phyloP scores from a whole-genome alignment of 37 sponge, comb jelly and placozoan species.

The Ephydatia muelleri region DNA sequence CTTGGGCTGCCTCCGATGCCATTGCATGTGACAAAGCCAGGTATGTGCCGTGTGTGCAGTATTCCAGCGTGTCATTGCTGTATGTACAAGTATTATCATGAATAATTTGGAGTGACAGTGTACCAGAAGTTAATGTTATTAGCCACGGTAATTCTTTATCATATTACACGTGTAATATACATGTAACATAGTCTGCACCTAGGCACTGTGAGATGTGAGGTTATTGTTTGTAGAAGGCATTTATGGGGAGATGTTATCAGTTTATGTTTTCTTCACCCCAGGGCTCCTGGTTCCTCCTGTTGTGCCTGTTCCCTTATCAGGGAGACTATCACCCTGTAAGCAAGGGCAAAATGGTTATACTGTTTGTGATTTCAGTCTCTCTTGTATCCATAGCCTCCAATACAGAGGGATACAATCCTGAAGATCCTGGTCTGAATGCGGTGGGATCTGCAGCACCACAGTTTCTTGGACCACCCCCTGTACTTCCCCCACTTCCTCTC shows the following conservation, averaged over 20 bases:
- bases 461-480: slow-evolving; percentile 5
- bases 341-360: too few relatives aligned
- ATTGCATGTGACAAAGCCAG: background rate
- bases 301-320: slow-evolving; percentile 4
- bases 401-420: slow-evolving; percentile 83
- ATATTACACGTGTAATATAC: background rate
- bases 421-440: slow-evolving; percentile 65
- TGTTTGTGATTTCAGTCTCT: background rate
- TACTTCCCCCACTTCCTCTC: slow-evolving; percentile 33
- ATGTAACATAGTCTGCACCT: background rate
- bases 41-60: background rate
- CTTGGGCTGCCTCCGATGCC: slow-evolving; percentile 30
- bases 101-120: background rate
- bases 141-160: background rate
- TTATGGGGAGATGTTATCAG: too few relatives aligned
- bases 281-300: slow-evolving; percentile 21
- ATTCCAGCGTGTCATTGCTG: background rate
- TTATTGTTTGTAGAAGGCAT: too few relatives aligned
- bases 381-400: too few relatives aligned
- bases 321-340: slow-evolving; percentile 10
- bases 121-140: background rate
- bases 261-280: background rate
- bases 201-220: too few relatives aligned
- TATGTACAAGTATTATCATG: background rate
- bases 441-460: background rate